Evolutionary conservation across 2,888 invertebrate species (phyloP), one percentile per base, ranked within the genome.

Genomic region (Lithophane leautieri): DNA sequence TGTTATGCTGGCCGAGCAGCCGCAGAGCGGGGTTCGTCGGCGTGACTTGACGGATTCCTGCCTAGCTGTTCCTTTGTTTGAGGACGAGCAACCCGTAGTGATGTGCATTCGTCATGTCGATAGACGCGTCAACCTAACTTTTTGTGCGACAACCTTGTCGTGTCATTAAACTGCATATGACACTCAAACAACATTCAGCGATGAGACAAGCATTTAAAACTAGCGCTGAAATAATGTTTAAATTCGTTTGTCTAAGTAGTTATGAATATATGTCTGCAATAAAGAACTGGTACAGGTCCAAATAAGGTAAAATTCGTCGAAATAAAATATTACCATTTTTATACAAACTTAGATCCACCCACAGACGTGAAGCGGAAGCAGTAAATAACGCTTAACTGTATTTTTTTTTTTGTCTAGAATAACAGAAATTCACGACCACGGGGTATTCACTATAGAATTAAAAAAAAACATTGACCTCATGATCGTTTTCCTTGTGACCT

Each of bases 41-140:
- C 94, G 93, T 96, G 96, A 96, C 96, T 95, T 91, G 95, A 94
- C 95, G 93, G 92, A 95, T 95, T 95, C 94, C 93, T 93, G 84
- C 86, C 91, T 90, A 90, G 91, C 86, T 90, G 88, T 90, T 91
- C 90, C 94, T 94, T 94, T 94, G 93, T 94, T 93, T 91, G 91
- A 91, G 90, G 92, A 93, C 90, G 91, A 90, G 87, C 86, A 81
- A 88, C 84, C 79, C 69, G 82, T 90, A 92, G 91, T 91, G 91
- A 89, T 91, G 91, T 83, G 75, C 83, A 73, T 71, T 78, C 75
- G 70, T 79, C 72, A 81, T 81, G 76, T 90, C 90, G 90, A 90
- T 86, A 75, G 67, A 76, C 54, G 70, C 58, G 71, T 71, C 79
- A 76, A 66, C 65, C 58, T 80, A 67, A 75, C 65, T 81, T 84